phyloP scores from a whole-genome alignment of 2,797 vertebrate species.

The Amniataba percoides region DNA sequence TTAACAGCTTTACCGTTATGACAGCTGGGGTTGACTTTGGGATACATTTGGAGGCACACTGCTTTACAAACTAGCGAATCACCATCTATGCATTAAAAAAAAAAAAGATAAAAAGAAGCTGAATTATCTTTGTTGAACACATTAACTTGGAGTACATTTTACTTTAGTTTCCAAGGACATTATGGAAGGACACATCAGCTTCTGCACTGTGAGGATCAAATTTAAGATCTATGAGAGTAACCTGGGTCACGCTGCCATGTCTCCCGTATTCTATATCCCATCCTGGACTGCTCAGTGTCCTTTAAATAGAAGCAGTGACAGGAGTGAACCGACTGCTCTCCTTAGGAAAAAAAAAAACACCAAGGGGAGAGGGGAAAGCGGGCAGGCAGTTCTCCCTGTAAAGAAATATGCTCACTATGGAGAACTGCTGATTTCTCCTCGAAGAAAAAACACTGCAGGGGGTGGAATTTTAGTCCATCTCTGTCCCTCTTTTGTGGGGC shows the following conservation, averaged over 20 bases:
- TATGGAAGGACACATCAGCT: constrained; percentile 18
- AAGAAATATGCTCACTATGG: constrained; percentile 11
- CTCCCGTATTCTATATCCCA: constrained; percentile 24
- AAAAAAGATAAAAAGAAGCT: not conserved
- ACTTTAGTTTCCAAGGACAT: constrained; percentile 10
- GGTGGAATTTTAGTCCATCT: constrained; percentile 11
- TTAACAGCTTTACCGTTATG: not conserved
- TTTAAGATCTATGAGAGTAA: constrained; percentile 32
- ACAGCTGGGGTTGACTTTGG: not conserved
- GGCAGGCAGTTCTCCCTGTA: constrained; percentile 33
- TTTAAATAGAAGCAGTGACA: constrained; percentile 52
- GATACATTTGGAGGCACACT: not conserved
- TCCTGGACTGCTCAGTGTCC: constrained; percentile 25
- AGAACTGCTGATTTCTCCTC: constrained; percentile 33
- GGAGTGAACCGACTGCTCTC: constrained; percentile 37
- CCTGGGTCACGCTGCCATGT: constrained; percentile 25
- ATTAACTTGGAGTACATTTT: not conserved
- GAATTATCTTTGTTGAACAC: constrained; percentile 2
- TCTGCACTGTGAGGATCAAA: constrained; percentile 14
- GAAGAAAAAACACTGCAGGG: constrained; percentile 24
- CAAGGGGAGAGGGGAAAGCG: constrained; percentile 15
- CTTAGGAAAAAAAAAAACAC: constrained; percentile 17
- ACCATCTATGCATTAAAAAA: not conserved
- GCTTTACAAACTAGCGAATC: not conserved
- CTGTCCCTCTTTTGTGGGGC: constrained; percentile 12